Evolutionary conservation across 2,888 invertebrate genomes (phyloP).

Genomic region (Apoderus coryli): DNA sequence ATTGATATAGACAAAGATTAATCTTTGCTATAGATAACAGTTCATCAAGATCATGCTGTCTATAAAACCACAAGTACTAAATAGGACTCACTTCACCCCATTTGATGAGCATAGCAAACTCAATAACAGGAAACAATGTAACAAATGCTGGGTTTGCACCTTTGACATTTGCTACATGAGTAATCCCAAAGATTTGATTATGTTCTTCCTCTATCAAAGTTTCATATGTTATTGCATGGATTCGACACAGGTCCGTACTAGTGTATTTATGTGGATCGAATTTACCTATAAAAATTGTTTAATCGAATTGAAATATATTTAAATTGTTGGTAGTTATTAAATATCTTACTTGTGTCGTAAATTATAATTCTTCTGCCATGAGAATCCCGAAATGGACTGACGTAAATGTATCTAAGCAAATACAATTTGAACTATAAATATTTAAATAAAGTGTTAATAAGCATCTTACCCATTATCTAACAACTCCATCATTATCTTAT

Average conservation of each 20-base stretch:
- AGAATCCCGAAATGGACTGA: slow-evolving; percentile 57
- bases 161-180: slow-evolving; percentile 54
- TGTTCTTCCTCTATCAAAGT: slow-evolving; percentile 58
- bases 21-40: no score
- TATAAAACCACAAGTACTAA: background rate
- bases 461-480: slow-evolving; percentile 46
- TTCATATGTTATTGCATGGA: slow-evolving; percentile 58
- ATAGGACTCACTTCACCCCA: slow-evolving; percentile 51
- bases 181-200: slow-evolving; percentile 61
- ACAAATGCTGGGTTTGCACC: slow-evolving; percentile 48
- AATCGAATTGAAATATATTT: slow-evolving; percentile 1
- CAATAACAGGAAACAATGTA: slow-evolving; percentile 57
- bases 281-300: slow-evolving; percentile 35
- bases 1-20: no score
- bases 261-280: slow-evolving; percentile 52
- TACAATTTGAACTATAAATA: no score
- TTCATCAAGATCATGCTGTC: no score
- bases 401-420: slow-evolving; percentile 50
- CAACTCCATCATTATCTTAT: slow-evolving; percentile 45
- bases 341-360: slow-evolving; percentile 21
- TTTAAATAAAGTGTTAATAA: background rate
- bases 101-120: slow-evolving; percentile 52
- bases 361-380: slow-evolving; percentile 61
- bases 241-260: slow-evolving; percentile 55
- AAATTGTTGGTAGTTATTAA: no score